phyloP scores from a whole-genome alignment of 1,140 invertebrate species.

The Drosophila kurseongensis region DNA sequence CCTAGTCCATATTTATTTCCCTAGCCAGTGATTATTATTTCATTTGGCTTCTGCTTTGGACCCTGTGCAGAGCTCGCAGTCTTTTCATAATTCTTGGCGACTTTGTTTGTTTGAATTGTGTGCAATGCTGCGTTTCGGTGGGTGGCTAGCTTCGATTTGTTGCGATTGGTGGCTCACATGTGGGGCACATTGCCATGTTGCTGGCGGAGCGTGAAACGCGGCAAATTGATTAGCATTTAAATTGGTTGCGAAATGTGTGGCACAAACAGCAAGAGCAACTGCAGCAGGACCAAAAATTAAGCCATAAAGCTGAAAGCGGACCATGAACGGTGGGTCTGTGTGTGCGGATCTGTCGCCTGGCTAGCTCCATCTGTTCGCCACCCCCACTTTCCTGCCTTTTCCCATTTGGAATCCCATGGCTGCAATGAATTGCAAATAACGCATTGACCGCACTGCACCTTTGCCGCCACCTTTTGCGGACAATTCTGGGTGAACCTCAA shows the following conservation, averaged over 20 bases:
- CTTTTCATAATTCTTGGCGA: conserved; percentile 53
- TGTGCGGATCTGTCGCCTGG: conserved; percentile 15
- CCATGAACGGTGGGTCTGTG: conserved; percentile 29
- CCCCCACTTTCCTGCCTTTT: conserved; percentile 23
- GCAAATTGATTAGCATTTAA: conserved; percentile 80
- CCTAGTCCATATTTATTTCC: conserved; percentile 56
- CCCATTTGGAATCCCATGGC: conserved; percentile 57
- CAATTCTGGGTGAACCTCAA: conserved; percentile 66
- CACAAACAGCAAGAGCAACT: conserved; percentile 39
- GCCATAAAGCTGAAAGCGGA: conserved; percentile 60
- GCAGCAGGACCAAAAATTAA: conserved; percentile 57
- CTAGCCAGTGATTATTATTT: conserved; percentile 57
- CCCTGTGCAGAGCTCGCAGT: conserved; percentile 2
- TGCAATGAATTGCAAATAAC: conserved; percentile 82
- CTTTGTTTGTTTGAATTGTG: conserved; percentile 57
- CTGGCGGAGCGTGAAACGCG: conserved; percentile 42
- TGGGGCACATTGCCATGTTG: conserved; percentile 44
- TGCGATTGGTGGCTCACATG: conserved; percentile 8
- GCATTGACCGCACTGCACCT: conserved; percentile 79
- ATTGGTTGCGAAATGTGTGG: conserved; percentile 71
- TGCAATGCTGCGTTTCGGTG: conserved; percentile 3
- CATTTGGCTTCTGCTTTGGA: conserved; percentile 22
- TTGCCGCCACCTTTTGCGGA: conserved; percentile 76
- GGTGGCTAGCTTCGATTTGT: conserved; percentile 17
- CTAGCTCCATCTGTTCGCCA: conserved; percentile 33